Evolutionary conservation across 92 coral and sea anemone species (phyloP).

Genomic region (Phymanthus crucifer): DNA sequence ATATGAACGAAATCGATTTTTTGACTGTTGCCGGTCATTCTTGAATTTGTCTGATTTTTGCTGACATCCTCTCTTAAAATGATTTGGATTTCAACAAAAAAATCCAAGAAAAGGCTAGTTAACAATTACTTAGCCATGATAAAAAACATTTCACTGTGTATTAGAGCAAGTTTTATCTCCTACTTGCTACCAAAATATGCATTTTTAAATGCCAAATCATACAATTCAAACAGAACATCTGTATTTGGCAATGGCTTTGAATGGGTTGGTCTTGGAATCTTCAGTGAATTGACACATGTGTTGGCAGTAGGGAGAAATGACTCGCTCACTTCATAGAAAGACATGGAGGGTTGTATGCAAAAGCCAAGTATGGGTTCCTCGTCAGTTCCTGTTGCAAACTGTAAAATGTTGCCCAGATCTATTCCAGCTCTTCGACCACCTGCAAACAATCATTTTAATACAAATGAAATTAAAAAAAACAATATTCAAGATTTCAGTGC

Average conservation of each 20-base stretch:
- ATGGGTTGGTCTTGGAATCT: conserved; percentile 37
- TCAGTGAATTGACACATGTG: conserved; percentile 54
- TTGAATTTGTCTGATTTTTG: too few relatives aligned
- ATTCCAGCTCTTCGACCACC: conserved; percentile 69
- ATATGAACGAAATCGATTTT: too few relatives aligned
- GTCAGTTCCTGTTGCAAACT: conserved; percentile 63
- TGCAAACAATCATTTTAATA: conserved; percentile 11
- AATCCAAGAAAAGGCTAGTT: too few relatives aligned
- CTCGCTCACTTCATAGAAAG: conserved; percentile 39
- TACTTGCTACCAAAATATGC: conserved; percentile 52
- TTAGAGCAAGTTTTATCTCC: background rate
- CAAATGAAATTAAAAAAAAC: conserved; percentile 17
- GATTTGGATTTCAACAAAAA: too few relatives aligned
- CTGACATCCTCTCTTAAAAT: too few relatives aligned
- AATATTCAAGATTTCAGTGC: background rate
- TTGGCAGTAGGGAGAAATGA: conserved; percentile 63
- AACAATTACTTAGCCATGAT: too few relatives aligned
- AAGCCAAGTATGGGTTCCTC: conserved; percentile 77
- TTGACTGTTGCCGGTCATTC: too few relatives aligned
- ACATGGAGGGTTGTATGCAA: conserved; percentile 48
- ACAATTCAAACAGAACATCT: conserved; percentile 47
- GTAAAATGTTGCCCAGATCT: conserved; percentile 54
- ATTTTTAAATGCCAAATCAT: conserved; percentile 60
- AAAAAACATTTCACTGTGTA: too few relatives aligned
- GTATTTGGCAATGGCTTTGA: conserved; percentile 53